Percentiles rank a stretch among this genome's conserved stretches.
Conservation (phyloP, 2,113 vertebrate genomes). For the Spermophilus dauricus region DNA sequence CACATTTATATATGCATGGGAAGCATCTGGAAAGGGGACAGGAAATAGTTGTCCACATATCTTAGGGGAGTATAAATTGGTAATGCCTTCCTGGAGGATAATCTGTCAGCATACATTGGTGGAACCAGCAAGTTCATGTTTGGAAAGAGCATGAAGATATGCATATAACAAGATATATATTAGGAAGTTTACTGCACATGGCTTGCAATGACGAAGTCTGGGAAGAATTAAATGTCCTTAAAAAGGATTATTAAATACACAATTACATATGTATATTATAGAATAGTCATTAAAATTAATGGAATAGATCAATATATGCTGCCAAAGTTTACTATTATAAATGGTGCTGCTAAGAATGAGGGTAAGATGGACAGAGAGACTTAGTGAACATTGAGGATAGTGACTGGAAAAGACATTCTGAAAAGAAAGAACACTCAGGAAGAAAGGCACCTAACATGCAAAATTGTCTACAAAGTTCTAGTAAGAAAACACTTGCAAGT, state of each 20-base stretch:
- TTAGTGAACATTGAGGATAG: background rate
- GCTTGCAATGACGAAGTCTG: background rate
- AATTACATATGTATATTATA: background rate
- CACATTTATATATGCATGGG: too few relatives aligned
- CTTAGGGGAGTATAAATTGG: background rate
- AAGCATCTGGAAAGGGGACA: too few relatives aligned
- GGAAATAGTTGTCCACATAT: background rate
- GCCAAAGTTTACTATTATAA: background rate
- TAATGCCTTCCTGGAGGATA: background rate
- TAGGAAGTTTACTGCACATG: background rate
- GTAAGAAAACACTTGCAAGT: background rate
- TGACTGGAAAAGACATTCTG: background rate
- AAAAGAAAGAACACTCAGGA: background rate
- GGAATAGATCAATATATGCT: background rate
- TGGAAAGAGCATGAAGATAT: background rate
- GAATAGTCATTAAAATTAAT: conserved; percentile 26
- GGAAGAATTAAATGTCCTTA: background rate
- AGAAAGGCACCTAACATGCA: too few relatives aligned
- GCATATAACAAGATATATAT: background rate
- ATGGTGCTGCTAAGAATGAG: background rate
- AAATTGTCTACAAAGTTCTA: background rate
- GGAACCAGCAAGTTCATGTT: background rate
- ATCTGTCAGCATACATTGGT: background rate
- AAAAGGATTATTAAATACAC: background rate
- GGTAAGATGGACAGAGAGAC: background rate